Base-by-base conservation (phyloP, 2,888 invertebrate species). In the Erebia palarica region DNA sequence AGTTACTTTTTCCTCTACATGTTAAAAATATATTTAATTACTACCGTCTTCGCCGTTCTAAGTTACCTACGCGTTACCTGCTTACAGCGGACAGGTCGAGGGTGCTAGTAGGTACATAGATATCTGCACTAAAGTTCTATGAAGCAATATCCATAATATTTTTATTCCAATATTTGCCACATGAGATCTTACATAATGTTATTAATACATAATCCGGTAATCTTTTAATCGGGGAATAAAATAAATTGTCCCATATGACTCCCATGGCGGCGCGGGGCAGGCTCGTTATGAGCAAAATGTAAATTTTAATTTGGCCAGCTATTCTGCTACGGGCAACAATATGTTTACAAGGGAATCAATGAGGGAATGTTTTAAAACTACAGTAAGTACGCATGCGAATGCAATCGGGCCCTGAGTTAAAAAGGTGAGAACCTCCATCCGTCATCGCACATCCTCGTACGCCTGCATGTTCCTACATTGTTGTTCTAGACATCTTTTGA, bases 211-310 rank as follows among this genome's bases (percentile, higher is more conserved):
- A 86, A 84, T 82, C 80, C 81, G 77, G 84, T 85, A 83, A 85
- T 82, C 83, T 78, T 79, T 82, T 85, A 86, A 85, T 86, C 83
- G 82, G 84, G 81, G 86, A 83, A 86, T 88, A 84, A 86, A 87
- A 88, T 86, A 84, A 85, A 89, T 86, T 84, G 83, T 80, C 77
- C 78, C 78, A 71, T 77, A 76, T 80, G 76, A 80, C 74, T 77
- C 73, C 76, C 76, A 70, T 73, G 70, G 74, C 60, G 51, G n/a
- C 36, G 36, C 36, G 36, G 36, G 57, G 57, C 77, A 70, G 77
- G 75, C 75, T 71, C 78, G 77, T 71, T 76, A 75, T 71, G 71
- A 76, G 77, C 81, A 84, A 85, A 85, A 83, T 84, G 87, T 82
- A 86, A 85, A 82, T 87, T 85, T 88, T 86, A 84, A 86, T 87